Evolutionary conservation across 2,113 vertebrate species (phyloP), one percentile per base, ranked within the genome.

Genomic region (Scomber colias): DNA sequence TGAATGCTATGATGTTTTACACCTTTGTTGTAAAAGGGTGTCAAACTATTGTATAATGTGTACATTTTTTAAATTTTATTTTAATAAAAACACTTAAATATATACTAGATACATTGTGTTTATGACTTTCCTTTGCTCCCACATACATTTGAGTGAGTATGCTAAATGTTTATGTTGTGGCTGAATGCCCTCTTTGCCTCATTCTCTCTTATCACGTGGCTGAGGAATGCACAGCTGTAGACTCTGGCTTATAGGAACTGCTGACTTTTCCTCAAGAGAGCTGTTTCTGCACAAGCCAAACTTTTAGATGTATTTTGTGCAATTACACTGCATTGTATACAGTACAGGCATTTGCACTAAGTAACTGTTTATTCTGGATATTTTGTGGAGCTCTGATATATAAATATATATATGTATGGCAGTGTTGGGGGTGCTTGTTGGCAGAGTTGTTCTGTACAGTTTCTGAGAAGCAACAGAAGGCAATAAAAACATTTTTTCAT

Each of bases 161-260:
- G 13, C 24, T 64, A 45, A 68, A 79, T n/a, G 14, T 62, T 16
- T 40, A n/a, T 15, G 11, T 51, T 44, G 54, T 49, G 7, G 24
- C n/a, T 15, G 54, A 54, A 74, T 35, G 53, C 46, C 35, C 1
- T 11, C 30, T n/a, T 12, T 66, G 12, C 69, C 48, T 71, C 70
- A 46, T 16, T 46, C 46, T 53, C 9, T n/a, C 31, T 14, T 44
- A 55, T 86, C 71, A 86, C 69, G 15, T 84, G 27, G 14, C 61
- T 11, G 11, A 75, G 60, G 68, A 89, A 85, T 83, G 79, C 72
- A 57, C 68, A 83, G 76, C 50, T 54, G 27, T n/a, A 10, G 4
- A 30, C 77, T 53, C 44, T 67, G 48, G 31, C 56, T 46, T 56
- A 27, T 40, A 55, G 27, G 46, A 81, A 79, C 14, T 44, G 45